These are phyloP conservation scores for Eremobia ochroleuca DNA, from an alignment of 2,888 invertebrate genomes.

Conservation along the genomic window DNA sequence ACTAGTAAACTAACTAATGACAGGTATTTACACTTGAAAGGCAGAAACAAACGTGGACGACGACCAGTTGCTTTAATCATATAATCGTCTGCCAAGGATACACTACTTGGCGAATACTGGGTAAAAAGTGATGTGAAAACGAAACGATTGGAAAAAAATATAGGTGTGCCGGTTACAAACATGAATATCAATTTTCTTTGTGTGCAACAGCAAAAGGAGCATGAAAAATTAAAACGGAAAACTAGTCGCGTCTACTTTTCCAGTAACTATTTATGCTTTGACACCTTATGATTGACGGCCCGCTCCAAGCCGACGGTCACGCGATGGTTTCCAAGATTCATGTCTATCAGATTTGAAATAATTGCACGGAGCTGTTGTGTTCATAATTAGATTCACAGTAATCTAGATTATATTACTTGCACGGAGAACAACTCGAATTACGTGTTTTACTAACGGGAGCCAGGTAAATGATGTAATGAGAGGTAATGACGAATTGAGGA, in stretches of 20 bases:
- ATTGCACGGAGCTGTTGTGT: slow-evolving; percentile 66
- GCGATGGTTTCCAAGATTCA: slow-evolving; percentile 73
- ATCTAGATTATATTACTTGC: slow-evolving; percentile 68
- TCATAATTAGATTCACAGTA: slow-evolving; percentile 70
- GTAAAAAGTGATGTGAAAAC: slow-evolving; percentile 8
- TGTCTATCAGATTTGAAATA: slow-evolving; percentile 71
- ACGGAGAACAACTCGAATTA: slow-evolving; percentile 56
- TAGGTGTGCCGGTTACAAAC: slow-evolving; percentile 14
- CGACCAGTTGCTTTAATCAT: slow-evolving; percentile 23
- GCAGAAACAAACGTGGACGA: slow-evolving; percentile 20
- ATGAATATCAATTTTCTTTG: slow-evolving; percentile 44
- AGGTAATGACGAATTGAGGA: slow-evolving; percentile 55
- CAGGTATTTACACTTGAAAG: slow-evolving; percentile 11
- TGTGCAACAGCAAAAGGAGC: slow-evolving; percentile 47
- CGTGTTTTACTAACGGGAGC: slow-evolving; percentile 60
- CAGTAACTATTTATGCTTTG: slow-evolving; percentile 60
- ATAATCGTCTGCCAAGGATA: slow-evolving; percentile 32
- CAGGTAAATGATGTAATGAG: slow-evolving; percentile 48
- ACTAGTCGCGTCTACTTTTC: slow-evolving; percentile 48
- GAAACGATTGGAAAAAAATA: slow-evolving; percentile 8
- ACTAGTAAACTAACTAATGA: slow-evolving; percentile 23
- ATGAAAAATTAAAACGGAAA: slow-evolving; percentile 36
- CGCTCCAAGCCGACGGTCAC: slow-evolving; percentile 67
- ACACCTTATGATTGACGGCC: slow-evolving; percentile 67
- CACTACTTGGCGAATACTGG: neutral